phyloP scores from a whole-genome alignment of 2,888 invertebrate genomes.

The Acanthosepion esculentum region DNA sequence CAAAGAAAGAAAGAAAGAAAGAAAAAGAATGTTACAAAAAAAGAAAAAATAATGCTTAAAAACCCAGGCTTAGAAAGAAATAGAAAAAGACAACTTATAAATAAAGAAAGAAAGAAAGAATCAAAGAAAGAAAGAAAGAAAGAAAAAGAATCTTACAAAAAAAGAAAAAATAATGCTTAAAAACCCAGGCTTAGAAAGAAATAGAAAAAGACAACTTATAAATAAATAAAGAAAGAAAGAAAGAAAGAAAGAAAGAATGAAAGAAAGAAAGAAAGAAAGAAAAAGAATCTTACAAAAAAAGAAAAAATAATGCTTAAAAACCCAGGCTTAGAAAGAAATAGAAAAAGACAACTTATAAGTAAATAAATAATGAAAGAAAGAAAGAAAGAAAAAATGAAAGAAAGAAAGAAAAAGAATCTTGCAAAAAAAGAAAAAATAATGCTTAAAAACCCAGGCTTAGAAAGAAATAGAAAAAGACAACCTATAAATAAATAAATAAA shows the following conservation, averaged over 20 bases:
- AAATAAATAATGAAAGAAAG: no score
- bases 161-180: neutral
- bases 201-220: conserved; percentile 49
- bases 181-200: conserved; percentile 48
- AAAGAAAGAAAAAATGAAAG: conserved; percentile 49
- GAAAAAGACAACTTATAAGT: conserved; percentile 48
- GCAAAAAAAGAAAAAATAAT: no score
- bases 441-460: no score
- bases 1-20: no score
- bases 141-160: conserved; percentile 46
- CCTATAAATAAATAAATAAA: no score
- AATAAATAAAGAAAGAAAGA: conserved; percentile 36
- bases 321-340: conserved; percentile 48
- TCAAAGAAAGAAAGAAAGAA: no score
- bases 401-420: conserved; percentile 49
- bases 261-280: conserved; percentile 50
- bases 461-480: no score
- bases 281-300: conserved; percentile 41
- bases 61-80: conserved; percentile 15
- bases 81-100: conserved; percentile 49
- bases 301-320: neutral
- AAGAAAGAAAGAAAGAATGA: conserved; percentile 49
- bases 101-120: conserved; percentile 50
- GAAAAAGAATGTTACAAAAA: neutral
- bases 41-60: neutral